These are phyloP conservation scores for Mus pahari DNA, from an alignment of 2,113 vertebrate genomes.

Conservation along the genomic window DNA sequence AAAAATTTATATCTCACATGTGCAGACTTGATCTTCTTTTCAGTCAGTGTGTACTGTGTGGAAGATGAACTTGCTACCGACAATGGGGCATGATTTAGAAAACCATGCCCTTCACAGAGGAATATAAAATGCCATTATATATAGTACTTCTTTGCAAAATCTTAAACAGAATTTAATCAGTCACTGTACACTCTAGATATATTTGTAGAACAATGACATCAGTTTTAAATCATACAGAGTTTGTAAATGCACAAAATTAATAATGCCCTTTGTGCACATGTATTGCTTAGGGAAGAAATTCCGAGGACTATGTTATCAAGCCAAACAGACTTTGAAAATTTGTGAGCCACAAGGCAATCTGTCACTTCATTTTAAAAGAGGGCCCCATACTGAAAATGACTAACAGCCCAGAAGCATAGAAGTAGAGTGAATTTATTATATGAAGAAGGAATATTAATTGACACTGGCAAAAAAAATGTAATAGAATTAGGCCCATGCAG, in stretches of 20 bases:
- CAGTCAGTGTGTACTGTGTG: conserved; percentile 43
- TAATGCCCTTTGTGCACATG: conserved; percentile 58
- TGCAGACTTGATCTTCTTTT: conserved; percentile 61
- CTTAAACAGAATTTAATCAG: conserved; percentile 70
- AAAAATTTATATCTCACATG: conserved; percentile 69
- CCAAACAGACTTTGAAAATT: conserved; percentile 58
- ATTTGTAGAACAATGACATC: conserved; percentile 26
- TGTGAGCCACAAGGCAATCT: conserved; percentile 29
- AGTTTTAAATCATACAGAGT: conserved; percentile 36
- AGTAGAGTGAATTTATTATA: conserved; percentile 13
- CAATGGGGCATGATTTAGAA: conserved; percentile 72
- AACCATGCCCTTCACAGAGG: conserved; percentile 43
- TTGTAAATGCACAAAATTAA: conserved; percentile 72
- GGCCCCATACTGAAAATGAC: conserved; percentile 46
- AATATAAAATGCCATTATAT: conserved; percentile 59
- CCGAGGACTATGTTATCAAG: conserved; percentile 51
- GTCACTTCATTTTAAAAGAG: conserved; percentile 36
- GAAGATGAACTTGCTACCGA: conserved; percentile 56
- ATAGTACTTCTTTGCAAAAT: conserved; percentile 18
- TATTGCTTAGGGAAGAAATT: conserved; percentile 56
- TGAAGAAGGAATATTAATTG: conserved; percentile 72
- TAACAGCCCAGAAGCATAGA: conserved; percentile 50
- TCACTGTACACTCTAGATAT: conserved; percentile 54
- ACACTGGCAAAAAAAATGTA: conserved; percentile 60
- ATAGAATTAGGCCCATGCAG: conserved; percentile 46